Conservation (phyloP, 2,113 vertebrate species). For the human region DNA sequence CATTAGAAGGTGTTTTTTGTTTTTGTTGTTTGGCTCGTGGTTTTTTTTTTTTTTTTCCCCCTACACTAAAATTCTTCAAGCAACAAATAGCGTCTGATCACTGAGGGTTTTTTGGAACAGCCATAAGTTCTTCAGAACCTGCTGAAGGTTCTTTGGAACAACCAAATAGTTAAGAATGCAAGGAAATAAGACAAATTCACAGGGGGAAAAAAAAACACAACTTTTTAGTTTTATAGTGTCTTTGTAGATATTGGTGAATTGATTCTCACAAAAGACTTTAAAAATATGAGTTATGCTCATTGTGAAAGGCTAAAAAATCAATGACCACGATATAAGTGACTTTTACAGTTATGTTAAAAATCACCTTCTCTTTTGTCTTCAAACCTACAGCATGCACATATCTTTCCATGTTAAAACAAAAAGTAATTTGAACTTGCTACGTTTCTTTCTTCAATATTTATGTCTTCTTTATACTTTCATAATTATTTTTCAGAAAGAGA, state of each 20-base stretch:
- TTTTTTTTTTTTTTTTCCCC: background rate
- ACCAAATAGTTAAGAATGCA: background rate
- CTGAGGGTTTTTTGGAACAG: background rate
- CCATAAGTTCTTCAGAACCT: background rate
- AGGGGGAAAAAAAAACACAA: background rate
- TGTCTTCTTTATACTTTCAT: background rate
- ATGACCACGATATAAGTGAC: background rate
- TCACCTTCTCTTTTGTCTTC: background rate
- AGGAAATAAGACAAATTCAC: background rate
- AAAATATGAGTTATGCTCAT: background rate
- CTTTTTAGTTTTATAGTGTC: background rate
- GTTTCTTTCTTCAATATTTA: background rate
- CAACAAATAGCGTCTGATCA: background rate
- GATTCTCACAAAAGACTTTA: conserved; percentile 14
- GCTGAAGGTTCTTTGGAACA: background rate
- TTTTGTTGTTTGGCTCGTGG: background rate
- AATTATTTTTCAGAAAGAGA: background rate
- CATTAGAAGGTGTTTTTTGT: background rate
- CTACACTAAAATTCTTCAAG: background rate
- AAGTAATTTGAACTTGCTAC: background rate
- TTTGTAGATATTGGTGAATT: background rate
- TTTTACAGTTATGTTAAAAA: background rate
- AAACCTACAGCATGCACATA: background rate
- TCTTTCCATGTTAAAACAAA: background rate
- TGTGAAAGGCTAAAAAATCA: conserved; percentile 24